phyloP scores from a whole-genome alignment of 2,113 vertebrate species.

The Engystomops pustulosus region DNA sequence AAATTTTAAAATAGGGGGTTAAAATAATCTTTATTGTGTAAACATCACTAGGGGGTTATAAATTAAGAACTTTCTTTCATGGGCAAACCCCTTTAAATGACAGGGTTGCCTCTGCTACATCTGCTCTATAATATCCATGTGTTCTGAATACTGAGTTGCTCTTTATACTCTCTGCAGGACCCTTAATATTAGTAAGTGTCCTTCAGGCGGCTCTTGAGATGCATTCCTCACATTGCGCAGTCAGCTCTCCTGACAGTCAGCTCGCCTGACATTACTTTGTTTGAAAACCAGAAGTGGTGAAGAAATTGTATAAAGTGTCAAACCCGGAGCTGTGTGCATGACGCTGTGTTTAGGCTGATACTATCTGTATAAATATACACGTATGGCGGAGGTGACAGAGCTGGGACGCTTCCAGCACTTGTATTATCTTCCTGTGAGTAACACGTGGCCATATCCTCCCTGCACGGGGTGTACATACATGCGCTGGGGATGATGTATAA shows the following conservation, averaged over 20 bases:
- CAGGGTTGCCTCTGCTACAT: background rate
- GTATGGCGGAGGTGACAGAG: background rate
- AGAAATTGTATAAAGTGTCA: background rate
- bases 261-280: background rate
- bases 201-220: conserved; percentile 19
- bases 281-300: conserved; percentile 18
- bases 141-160: background rate
- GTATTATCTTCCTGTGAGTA: background rate
- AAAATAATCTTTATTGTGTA: no score
- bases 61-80: no score
- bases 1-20: no score
- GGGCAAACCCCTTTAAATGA: no score
- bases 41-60: no score
- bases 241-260: background rate
- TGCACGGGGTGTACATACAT: no score
- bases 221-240: conserved; percentile 1
- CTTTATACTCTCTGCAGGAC: background rate
- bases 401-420: background rate
- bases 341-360: background rate
- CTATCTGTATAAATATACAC: conserved; percentile 1
- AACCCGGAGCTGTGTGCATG: background rate
- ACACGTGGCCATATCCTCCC: background rate
- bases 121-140: background rate
- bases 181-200: background rate
- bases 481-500: no score